A percentile compares a stretch with the other conserved stretches of the same genome.
These are phyloP conservation scores for Drosophila meridionalis DNA, from an alignment of 2,888 invertebrate genomes.

Conservation along the genomic window DNA sequence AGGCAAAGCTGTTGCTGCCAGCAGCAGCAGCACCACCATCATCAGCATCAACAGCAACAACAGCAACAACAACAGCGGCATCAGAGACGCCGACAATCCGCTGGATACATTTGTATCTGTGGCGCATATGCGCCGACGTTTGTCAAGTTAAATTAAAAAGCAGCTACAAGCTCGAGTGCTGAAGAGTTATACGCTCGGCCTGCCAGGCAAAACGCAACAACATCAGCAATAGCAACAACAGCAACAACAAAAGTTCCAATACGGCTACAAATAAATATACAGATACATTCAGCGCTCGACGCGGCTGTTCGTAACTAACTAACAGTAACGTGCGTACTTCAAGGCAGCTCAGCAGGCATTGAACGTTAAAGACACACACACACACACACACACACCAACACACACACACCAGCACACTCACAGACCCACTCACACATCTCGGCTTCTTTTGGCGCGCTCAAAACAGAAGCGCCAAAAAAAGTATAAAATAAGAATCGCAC, in stretches of 20 bases:
- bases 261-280: conserved; percentile 38
- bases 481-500: conserved; percentile 51
- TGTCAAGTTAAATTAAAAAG: conserved; percentile 78
- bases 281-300: conserved; percentile 50
- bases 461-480: conserved; percentile 74
- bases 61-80: conserved; percentile 17
- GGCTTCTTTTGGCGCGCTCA: conserved; percentile 70
- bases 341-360: conserved; percentile 43
- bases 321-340: conserved; percentile 82
- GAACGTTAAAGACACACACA: conserved; percentile 38
- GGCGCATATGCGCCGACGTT: conserved; percentile 66
- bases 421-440: conserved; percentile 34
- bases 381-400: conserved; percentile 32
- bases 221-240: conserved; percentile 37
- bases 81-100: conserved; percentile 55
- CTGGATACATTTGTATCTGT: conserved; percentile 71
- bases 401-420: conserved; percentile 32
- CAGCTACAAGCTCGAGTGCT: conserved; percentile 52
- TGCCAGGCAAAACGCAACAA: conserved; percentile 52
- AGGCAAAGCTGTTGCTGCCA: conserved; percentile 68
- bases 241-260: conserved; percentile 26
- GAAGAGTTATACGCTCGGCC: conserved; percentile 62
- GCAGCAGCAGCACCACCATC: neutral
- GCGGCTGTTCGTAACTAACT: conserved; percentile 66
- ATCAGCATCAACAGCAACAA: conserved; percentile 1